Conservation (phyloP, 1,140 invertebrate genomes). For the Apocrypta bakeri region DNA sequence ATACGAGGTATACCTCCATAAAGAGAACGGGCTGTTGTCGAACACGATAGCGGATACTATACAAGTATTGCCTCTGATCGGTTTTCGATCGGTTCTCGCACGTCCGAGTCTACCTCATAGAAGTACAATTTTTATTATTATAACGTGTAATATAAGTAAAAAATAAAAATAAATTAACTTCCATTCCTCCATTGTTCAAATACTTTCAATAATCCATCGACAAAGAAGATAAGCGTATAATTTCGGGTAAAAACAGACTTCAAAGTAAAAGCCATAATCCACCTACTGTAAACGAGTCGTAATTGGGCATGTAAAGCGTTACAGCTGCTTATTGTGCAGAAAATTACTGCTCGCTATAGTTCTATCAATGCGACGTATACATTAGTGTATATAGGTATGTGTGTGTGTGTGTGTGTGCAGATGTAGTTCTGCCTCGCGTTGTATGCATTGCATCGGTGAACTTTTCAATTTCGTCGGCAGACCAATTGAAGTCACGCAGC, state of each 20-base stretch:
- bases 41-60: neutral
- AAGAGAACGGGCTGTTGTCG: neutral
- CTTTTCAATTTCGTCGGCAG: slow-evolving; percentile 26
- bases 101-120: too few species aligned
- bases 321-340: neutral
- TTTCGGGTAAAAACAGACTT: neutral
- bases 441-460: neutral
- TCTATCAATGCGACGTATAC: slow-evolving; percentile 4
- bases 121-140: too few species aligned
- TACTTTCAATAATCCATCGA: neutral
- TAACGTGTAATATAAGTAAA: too few species aligned
- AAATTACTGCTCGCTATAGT: neutral
- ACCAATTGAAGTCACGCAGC: slow-evolving; percentile 13
- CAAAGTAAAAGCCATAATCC: neutral
- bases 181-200: neutral
- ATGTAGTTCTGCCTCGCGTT: neutral
- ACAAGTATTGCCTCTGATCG: neutral
- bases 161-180: too few species aligned
- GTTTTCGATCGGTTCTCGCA: too few species aligned
- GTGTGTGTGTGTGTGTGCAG: too few species aligned
- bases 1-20: neutral
- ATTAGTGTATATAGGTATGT: neutral
- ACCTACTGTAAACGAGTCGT: neutral
- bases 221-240: neutral
- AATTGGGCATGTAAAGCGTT: neutral